A percentile compares a stretch with the other conserved stretches of the same genome.
phyloP scores from a whole-genome alignment of 2,797 vertebrate genomes.

The Poliocrania exsul region DNA sequence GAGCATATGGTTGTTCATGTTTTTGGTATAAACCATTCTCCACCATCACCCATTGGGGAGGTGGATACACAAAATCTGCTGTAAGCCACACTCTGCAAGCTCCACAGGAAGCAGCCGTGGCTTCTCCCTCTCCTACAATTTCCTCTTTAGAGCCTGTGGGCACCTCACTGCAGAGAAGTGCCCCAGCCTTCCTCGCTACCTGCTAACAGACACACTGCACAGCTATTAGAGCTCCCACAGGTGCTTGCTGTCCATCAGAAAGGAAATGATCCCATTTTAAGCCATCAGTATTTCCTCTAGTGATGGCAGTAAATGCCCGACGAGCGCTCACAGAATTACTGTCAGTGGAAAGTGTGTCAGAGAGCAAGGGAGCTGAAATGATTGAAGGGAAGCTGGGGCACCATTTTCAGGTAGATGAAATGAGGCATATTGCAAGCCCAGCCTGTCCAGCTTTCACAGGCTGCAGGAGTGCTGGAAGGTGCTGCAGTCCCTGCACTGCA shows the following conservation, averaged over 20 bases:
- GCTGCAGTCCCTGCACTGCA: neutral
- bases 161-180: neutral
- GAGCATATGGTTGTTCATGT: accelerated
- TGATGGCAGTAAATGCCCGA: slow-evolving; percentile 61
- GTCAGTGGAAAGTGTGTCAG: slow-evolving; percentile 63
- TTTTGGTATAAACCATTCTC: neutral
- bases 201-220: neutral
- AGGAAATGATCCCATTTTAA: slow-evolving; percentile 74
- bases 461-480: neutral
- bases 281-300: slow-evolving; percentile 68
- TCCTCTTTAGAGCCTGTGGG: neutral
- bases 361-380: slow-evolving; percentile 68
- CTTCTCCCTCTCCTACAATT: neutral
- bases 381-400: slow-evolving; percentile 63
- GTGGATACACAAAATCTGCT: neutral
- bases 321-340: slow-evolving; percentile 57
- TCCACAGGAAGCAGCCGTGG: neutral
- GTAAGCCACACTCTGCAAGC: neutral
- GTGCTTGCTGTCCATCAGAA: slow-evolving; percentile 65
- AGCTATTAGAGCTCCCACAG: slow-evolving; percentile 63
- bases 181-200: neutral
- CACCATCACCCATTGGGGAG: neutral
- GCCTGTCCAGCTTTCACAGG: neutral
- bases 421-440: slow-evolving; percentile 6
- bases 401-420: slow-evolving; percentile 60